These are phyloP conservation scores for Corythaeola cristata DNA, from an alignment of 2,113 vertebrate species.

Conservation along the genomic window DNA sequence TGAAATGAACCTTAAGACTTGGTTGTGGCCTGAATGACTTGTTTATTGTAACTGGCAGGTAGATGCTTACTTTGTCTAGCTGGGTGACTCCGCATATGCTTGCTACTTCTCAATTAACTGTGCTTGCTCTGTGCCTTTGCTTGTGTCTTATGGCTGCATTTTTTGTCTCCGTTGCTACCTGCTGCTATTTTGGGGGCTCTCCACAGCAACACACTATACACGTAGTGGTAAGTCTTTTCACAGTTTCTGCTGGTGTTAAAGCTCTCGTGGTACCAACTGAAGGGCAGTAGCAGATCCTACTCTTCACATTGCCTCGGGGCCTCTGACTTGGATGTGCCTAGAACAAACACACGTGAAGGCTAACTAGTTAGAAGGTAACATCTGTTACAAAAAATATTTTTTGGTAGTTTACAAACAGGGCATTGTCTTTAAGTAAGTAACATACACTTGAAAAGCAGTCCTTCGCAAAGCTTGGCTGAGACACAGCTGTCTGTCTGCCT, in stretches of 20 bases:
- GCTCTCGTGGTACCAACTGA: slow-evolving; percentile 32
- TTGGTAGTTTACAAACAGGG: neutral
- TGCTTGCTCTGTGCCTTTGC: slow-evolving; percentile 77
- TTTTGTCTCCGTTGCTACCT: slow-evolving; percentile 91
- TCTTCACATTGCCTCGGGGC: neutral
- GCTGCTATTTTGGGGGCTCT: slow-evolving; percentile 88
- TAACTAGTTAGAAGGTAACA: neutral
- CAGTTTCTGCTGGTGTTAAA: slow-evolving; percentile 72
- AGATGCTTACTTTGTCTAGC: slow-evolving; percentile 51
- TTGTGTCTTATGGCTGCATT: slow-evolving; percentile 81
- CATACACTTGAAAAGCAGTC: neutral
- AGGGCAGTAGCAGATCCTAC: neutral
- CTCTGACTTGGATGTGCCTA: neutral
- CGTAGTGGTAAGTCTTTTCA: slow-evolving; percentile 97
- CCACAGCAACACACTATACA: slow-evolving; percentile 99
- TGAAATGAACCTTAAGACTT: neutral
- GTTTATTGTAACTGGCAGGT: slow-evolving; percentile 15
- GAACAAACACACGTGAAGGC: neutral
- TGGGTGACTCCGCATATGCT: slow-evolving; percentile 54
- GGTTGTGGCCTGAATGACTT: neutral
- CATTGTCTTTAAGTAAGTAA: neutral
- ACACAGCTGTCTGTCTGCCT: neutral
- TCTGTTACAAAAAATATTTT: neutral
- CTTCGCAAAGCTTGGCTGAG: neutral
- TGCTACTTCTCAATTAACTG: slow-evolving; percentile 62